Conservation (phyloP, 23 tunicate species). For the Aplidium turbinatum region DNA sequence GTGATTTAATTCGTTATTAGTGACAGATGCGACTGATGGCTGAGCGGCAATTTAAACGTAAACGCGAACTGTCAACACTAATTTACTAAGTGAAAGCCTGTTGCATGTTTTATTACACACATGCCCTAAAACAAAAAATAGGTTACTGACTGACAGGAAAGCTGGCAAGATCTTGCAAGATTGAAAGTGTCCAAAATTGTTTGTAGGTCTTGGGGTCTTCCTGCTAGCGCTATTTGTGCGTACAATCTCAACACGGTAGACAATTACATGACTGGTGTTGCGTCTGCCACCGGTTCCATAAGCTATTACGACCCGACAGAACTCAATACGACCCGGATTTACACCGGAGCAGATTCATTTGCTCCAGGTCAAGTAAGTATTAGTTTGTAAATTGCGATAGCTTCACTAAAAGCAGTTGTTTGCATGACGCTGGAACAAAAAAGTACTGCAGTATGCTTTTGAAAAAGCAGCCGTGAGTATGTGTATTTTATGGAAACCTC, state of each 20-base stretch:
- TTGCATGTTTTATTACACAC: neutral
- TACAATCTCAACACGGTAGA: conserved; percentile 11
- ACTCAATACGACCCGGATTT: neutral
- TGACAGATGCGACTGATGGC: neutral
- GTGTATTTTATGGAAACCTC: too few relatives aligned
- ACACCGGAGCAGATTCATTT: neutral
- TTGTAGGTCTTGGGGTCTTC: conserved; percentile 19
- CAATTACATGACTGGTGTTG: conserved; percentile 10
- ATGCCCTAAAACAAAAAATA: neutral
- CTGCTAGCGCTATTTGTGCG: conserved; percentile 28
- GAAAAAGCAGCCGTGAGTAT: too few relatives aligned
- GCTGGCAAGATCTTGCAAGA: too few relatives aligned
- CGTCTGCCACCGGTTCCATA: conserved; percentile 1
- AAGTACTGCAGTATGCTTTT: too few relatives aligned
- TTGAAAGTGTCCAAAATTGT: too few relatives aligned
- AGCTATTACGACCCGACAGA: conserved; percentile 4
- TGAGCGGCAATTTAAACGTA: neutral
- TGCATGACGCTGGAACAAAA: too few relatives aligned
- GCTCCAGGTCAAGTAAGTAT: conserved; percentile 37
- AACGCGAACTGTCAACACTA: too few relatives aligned
- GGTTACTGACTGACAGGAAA: neutral
- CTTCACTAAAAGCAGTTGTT: neutral
- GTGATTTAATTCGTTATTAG: neutral
- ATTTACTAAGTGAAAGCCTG: neutral
- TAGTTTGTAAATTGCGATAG: neutral